Evolutionary conservation across 2,797 vertebrate genomes (phyloP).

Genomic region (Lophotriccus pileatus): DNA sequence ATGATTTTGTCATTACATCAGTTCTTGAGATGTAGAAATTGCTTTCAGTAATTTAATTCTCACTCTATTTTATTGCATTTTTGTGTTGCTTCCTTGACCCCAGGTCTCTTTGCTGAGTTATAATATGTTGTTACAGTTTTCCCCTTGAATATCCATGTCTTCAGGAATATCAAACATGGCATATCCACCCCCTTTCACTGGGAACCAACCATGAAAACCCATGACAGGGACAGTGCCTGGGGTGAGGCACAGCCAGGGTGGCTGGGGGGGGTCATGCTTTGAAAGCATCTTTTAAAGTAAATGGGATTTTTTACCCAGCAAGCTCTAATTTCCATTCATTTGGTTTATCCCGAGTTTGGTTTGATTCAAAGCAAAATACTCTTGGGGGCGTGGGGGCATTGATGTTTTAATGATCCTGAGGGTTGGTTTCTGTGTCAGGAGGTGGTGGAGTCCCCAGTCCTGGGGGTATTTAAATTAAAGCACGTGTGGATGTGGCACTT

Average conservation of each 20-base stretch:
- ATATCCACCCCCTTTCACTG: not conserved
- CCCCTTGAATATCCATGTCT: not conserved
- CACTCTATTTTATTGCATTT: not conserved
- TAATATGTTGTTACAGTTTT: not conserved
- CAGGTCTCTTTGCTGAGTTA: not conserved
- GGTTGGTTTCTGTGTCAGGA: not conserved
- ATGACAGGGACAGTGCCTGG: not conserved
- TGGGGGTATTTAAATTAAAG: not conserved
- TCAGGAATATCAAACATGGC: not conserved
- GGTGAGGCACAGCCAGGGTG: not conserved
- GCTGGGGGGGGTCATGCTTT: not conserved
- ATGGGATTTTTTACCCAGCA: not conserved
- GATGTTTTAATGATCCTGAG: not conserved
- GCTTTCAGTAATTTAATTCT: conserved; percentile 24
- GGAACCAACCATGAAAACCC: not conserved
- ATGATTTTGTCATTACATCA: conserved; percentile 34
- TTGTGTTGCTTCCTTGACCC: not conserved
- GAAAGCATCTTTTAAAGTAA: not conserved
- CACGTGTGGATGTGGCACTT: not conserved
- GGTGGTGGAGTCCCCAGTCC: not conserved
- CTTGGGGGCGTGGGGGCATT: rapidly evolving
- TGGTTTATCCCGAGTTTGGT: not conserved
- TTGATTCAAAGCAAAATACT: not conserved
- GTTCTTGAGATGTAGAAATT: conserved; percentile 10
- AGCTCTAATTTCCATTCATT: not conserved